A percentile compares a stretch with the other conserved stretches of the same genome.
Conservation (phyloP, 2,113 vertebrate genomes). For the Maccullochella peelii region DNA sequence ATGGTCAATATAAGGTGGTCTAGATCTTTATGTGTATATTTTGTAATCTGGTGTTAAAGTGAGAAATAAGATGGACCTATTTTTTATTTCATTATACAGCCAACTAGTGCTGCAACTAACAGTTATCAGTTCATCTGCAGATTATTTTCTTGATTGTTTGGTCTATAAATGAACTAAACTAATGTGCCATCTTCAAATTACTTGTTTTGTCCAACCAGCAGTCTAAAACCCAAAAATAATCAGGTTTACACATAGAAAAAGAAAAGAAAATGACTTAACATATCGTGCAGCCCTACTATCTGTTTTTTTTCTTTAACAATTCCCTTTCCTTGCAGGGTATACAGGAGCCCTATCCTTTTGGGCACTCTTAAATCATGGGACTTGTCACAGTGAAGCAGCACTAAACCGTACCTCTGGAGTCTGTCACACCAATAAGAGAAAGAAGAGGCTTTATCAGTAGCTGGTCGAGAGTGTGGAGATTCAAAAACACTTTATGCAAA, state of each 20-base stretch:
- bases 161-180: not conserved
- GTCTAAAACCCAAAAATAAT: not conserved
- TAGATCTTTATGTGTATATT: not conserved
- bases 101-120: not conserved
- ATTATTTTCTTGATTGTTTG: not conserved
- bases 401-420: conserved; percentile 69
- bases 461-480: conserved; percentile 58
- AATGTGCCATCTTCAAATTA: not conserved
- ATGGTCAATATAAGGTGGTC: not conserved
- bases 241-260: not conserved
- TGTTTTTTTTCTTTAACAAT: conserved; percentile 13
- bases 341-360: conserved; percentile 96
- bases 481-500: conserved; percentile 87
- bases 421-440: conserved; percentile 72
- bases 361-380: conserved; percentile 94
- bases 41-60: not conserved
- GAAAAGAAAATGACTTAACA: not conserved
- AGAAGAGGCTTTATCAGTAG: conserved; percentile 66
- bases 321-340: conserved; percentile 90
- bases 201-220: not conserved
- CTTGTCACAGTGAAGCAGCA: conserved; percentile 73
- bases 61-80: not conserved
- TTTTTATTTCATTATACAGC: not conserved
- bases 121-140: not conserved
- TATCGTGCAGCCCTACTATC: not conserved